Base-by-base conservation (phyloP, 1,140 invertebrate genomes). In the Camponotus floridanus region DNA sequence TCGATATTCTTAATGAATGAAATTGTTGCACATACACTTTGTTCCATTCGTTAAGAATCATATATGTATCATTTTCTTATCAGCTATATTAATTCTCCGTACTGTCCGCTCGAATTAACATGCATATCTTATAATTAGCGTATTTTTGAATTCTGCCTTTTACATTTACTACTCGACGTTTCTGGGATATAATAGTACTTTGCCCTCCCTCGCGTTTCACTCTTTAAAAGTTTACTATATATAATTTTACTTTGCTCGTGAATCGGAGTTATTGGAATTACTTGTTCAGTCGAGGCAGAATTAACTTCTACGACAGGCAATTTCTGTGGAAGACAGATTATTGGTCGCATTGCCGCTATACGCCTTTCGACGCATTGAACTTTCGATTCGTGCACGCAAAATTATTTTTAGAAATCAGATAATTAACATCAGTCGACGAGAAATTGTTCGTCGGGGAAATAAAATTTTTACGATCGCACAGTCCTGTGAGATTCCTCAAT, bases 1-100 rank as follows among this genome's bases (percentile, higher is more conserved):
- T 88, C 76, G 84, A 85, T 91, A 91, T 91, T 91, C 90, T 88
- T 91, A 91, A 91, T 91, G 90, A 90, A 90, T 91, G 89, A 90
- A 81, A 51, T 85, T 39, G 80, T 51, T 70, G 74, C 81, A 65
- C 73, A 86, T 70, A 87, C 33, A 76, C 45, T 64, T 85, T 83
- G 84, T 78, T 42, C 76, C 57, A 68, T 79, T 36, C 67, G 73
- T 78, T 90, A 71, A 68, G 89, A 79, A 90, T 62, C 65, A 70
- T 86, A 87, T 83, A 15, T 87, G 26, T 26, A 26, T 26, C 61
- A 68, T 74, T 13, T 39, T 0, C 18, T 3, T 48, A 74, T 74
- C 55, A 31, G 67, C 6, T 73, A 73, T 81, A 81, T 55, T 81
- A 67, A 87, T 51, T 9, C 76, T 31, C 65, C n/a, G 48, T 42